Base-by-base conservation (phyloP, 2,888 invertebrate species). In the Cryptocheilus praepositus region DNA sequence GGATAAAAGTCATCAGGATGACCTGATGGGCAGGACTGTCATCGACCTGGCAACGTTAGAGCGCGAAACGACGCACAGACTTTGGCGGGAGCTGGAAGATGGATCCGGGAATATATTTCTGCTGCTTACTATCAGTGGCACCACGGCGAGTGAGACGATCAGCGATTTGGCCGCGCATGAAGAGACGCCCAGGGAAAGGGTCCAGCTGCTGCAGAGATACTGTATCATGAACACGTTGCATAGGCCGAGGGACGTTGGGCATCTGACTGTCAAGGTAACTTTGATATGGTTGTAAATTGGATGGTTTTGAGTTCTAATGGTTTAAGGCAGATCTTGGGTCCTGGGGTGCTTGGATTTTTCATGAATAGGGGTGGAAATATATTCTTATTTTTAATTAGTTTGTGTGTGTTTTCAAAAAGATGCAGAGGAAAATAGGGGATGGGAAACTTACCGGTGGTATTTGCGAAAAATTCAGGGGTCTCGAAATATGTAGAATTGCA, bases 111-210 rank as follows among this genome's bases (percentile, higher is more conserved):
- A 92, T 22, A 92, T 99, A 73, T 95, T 95, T 85, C 90, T 99
- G 0, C 91, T 99, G 73, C 90, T 99, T 8, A 98, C 98, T 0
- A 97, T 99, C 69, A 98, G 97, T 82, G 98, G 98, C 0, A 98
- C 97, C 0, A 96, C 96, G 0, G 96, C 97, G 13, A 94, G 95
- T 0, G 98, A 98, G 88, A 96, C 97, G 0, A 96, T 97, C 72
- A 96, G 96, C 5, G 98, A 98, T 89, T 90, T 98, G 55, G 94
- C 95, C 36, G 94, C 94, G 16, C 95, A 96, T 86, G 95, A 94
- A 79, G 95, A 95, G 70, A 95, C 94, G 85, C 93, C 94, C 0
- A 91, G 92, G 18, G 95, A 96, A 81, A 89, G 91, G 0, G 91
- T 92, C 22, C 79, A 77, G 15, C 63, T 84, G 71, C 61, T 81